These are phyloP conservation scores for Ylistrum balloti DNA, from an alignment of 1,140 invertebrate genomes.

Conservation along the genomic window DNA sequence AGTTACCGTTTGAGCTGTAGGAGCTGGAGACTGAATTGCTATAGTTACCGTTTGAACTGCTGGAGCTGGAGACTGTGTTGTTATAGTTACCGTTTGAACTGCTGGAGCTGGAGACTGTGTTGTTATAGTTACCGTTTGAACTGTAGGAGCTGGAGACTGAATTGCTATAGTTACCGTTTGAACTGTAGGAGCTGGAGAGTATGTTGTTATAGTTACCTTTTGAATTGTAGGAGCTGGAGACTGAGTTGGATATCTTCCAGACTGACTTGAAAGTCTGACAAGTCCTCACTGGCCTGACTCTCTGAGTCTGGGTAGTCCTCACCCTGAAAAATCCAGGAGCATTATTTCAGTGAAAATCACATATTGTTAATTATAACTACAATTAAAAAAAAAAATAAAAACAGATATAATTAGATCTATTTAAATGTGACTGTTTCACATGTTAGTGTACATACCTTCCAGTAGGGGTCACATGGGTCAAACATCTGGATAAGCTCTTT, in stretches of 20 bases:
- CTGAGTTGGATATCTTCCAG: slow-evolving; percentile 62
- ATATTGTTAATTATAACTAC: not conserved
- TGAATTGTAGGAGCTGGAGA: slow-evolving; percentile 61
- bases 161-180: not conserved
- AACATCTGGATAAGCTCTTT: slow-evolving; percentile 60
- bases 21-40: too few species aligned
- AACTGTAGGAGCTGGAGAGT: not conserved
- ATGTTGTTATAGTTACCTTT: slow-evolving; percentile 49
- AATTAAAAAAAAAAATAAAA: too few species aligned
- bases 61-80: slow-evolving; percentile 57
- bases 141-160: not conserved
- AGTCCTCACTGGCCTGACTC: slow-evolving; percentile 39
- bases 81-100: not conserved
- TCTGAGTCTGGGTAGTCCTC: slow-evolving; percentile 14
- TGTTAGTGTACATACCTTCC: slow-evolving; percentile 63
- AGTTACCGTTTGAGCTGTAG: too few species aligned
- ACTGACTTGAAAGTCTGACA: slow-evolving; percentile 43
- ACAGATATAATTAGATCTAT: too few species aligned
- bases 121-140: not conserved
- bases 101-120: not conserved
- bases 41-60: slow-evolving; percentile 60
- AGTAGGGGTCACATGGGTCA: slow-evolving; percentile 69
- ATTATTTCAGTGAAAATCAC: not conserved
- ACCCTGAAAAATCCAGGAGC: not conserved
- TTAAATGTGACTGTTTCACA: not conserved